Base-by-base conservation (phyloP, 2,888 invertebrate species). In the Ochropleura plecta region DNA sequence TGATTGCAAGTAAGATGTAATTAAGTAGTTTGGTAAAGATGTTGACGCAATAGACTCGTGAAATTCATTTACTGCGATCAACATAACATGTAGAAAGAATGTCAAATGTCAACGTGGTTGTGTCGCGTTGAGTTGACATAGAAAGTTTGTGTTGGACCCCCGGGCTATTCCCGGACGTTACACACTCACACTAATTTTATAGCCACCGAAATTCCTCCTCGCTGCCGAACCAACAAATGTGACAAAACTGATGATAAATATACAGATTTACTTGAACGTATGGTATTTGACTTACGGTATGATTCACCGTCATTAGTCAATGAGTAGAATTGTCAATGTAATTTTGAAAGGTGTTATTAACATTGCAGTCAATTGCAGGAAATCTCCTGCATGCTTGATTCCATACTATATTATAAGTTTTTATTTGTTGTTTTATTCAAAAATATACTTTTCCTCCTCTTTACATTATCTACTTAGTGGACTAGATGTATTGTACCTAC, bases 121-220 rank as follows among this genome's bases (percentile, higher is more conserved):
- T 85, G 84, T 81, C 79, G 62, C 71, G 68, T 44, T 77, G n/a
- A 82, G 90, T 91, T 92, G 89, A 91, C 92, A 92, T 88, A 92
- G 91, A 91, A 91, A 91, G 91, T 90, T 91, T 89, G 88, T 84
- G 77, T 83, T 76, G 75, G 91, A 90, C 91, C 90, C 84, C 92
- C 92, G 81, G 86, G 85, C 76, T 83, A 85, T 94, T 94, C 93
- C 90, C 89, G 91, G 94, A 94, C 89, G 79, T 95, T 86, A 85
- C 93, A 94, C 91, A 82, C 84, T 91, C 90, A 91, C 92, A 94
- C 94, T 92, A 92, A 93, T 94, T 95, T 95, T 94, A 95, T 93
- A 93, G 94, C 92, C 94, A 94, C 94, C 89, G 92, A 92, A 92
- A 92, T 92, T 90, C 91, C 91, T 87, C 53, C 81, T 70, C 78